Evolutionary conservation across 2,888 invertebrate genomes (phyloP).

Genomic region (Carabus problematicus): DNA sequence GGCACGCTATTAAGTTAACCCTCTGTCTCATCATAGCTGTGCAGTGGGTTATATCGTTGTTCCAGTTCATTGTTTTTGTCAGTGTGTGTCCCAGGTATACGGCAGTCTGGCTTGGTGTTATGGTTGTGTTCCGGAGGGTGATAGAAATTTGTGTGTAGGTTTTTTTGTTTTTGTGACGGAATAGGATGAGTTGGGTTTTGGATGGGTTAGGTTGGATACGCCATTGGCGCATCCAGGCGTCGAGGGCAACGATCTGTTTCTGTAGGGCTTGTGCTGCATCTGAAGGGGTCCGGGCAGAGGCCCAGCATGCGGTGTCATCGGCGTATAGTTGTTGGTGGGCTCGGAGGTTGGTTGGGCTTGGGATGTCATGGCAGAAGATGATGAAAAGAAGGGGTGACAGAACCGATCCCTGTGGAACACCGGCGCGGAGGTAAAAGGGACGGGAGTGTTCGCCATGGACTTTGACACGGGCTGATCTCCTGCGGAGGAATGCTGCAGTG

Average conservation of each 20-base stretch:
- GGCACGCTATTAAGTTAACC: background rate
- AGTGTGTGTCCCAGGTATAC: background rate
- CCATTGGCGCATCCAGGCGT: constrained; percentile 10
- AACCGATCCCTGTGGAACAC: background rate
- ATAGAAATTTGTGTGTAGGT: background rate
- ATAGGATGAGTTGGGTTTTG: constrained; percentile 7
- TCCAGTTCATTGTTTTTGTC: background rate
- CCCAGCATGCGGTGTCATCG: constrained; percentile 15
- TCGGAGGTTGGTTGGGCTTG: background rate
- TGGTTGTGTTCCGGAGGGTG: constrained; percentile 1
- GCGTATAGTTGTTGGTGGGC: constrained; percentile 4
- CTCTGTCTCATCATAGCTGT: no score
- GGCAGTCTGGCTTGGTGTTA: background rate
- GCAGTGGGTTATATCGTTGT: background rate
- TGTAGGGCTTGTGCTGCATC: no score
- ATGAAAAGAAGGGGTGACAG: constrained; percentile 10
- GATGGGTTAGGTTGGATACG: background rate
- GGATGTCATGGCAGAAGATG: constrained; percentile 6
- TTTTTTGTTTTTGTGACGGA: background rate
- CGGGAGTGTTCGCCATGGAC: no score
- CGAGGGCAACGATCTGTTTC: background rate
- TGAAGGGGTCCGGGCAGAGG: background rate
- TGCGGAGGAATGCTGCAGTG: background rate
- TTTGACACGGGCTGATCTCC: background rate
- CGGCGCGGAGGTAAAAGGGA: background rate